phyloP scores from a whole-genome alignment of 2,113 vertebrate species.

The Chloroceryle aenea region DNA sequence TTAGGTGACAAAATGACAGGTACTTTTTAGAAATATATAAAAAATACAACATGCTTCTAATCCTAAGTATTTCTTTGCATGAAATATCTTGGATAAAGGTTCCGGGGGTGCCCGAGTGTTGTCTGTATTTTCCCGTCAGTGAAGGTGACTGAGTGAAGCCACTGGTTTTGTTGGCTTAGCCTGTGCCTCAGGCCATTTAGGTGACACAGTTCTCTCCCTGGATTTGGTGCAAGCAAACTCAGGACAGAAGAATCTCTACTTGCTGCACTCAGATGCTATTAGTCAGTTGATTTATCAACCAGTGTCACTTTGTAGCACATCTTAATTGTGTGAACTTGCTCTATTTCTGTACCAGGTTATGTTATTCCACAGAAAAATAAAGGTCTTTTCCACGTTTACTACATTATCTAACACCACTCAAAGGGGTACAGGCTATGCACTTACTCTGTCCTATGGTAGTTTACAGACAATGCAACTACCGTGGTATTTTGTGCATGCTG shows the following conservation, averaged over 20 bases:
- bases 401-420: not conserved
- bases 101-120: not conserved
- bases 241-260: not conserved
- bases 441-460: not conserved
- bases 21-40: not conserved
- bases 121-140: not conserved
- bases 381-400: not conserved
- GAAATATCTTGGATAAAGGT: not conserved
- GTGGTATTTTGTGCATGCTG: accelerated
- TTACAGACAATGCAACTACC: not conserved
- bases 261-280: not conserved
- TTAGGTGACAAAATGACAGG: slow-evolving; percentile 3
- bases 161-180: accelerated
- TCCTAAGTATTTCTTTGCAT: not conserved
- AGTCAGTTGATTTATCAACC: not conserved
- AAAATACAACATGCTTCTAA: not conserved
- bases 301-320: not conserved
- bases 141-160: not conserved
- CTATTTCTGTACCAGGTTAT: not conserved
- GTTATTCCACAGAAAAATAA: not conserved
- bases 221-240: not conserved
- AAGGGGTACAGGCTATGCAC: not conserved
- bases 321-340: not conserved
- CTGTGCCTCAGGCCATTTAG: not conserved
- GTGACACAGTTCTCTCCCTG: not conserved